These are phyloP conservation scores for Drosophila melanica DNA, from an alignment of 1,140 invertebrate species.

Conservation along the genomic window DNA sequence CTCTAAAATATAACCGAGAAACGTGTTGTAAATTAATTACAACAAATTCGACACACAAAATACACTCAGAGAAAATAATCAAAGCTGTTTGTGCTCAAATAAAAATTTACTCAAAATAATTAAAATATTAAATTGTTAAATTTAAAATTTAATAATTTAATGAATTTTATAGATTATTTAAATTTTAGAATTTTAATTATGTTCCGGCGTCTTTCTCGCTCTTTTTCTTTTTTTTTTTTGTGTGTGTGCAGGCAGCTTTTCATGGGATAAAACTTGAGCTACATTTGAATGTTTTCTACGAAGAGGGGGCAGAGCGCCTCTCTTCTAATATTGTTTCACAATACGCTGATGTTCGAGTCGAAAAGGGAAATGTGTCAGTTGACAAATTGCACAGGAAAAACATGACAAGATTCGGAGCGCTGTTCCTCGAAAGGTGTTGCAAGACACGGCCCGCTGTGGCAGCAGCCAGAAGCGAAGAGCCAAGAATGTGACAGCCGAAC, in stretches of 20 bases:
- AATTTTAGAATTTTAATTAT: too few species aligned
- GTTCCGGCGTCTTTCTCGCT: too few species aligned
- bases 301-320: not conserved
- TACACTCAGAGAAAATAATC: not conserved
- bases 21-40: constrained; percentile 78
- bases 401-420: constrained; percentile 72
- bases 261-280: constrained; percentile 31
- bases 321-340: constrained; percentile 65
- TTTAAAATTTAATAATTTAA: too few species aligned
- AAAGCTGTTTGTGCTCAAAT: too few species aligned
- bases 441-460: constrained; percentile 44
- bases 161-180: too few species aligned
- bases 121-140: too few species aligned
- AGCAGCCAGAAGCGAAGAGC: not conserved
- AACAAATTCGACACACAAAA: constrained; percentile 68
- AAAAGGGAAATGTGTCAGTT: constrained; percentile 73
- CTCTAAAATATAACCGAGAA: constrained; percentile 31
- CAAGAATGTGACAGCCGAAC: constrained; percentile 61
- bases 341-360: constrained; percentile 35
- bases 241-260: not conserved
- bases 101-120: too few species aligned
- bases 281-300: constrained; percentile 11
- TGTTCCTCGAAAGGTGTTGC: constrained; percentile 71
- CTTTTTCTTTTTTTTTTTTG: too few species aligned
- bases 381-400: constrained; percentile 84